Conservation (phyloP, 2,113 vertebrate species). For the Oriolus oriolus region DNA sequence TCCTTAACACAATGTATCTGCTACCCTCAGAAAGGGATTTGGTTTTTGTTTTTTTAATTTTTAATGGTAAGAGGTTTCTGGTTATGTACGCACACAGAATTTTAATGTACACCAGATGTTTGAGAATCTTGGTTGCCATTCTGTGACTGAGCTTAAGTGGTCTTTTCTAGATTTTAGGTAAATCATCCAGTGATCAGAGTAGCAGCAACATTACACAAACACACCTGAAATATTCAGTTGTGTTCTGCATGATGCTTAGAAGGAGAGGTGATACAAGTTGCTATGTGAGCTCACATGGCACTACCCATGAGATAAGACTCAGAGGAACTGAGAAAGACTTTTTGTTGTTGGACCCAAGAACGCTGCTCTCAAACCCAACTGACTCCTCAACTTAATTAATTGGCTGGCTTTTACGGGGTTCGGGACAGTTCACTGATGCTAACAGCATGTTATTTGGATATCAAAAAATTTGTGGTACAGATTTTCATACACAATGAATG, state of each 20-base stretch:
- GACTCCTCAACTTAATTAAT: background rate
- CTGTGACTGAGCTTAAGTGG: background rate
- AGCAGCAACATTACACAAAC: background rate
- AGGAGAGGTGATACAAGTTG: rapidly evolving
- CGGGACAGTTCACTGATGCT: background rate
- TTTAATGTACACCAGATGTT: background rate
- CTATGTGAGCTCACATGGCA: background rate
- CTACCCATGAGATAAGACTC: background rate
- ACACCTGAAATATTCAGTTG: background rate
- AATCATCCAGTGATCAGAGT: background rate
- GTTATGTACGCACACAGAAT: background rate
- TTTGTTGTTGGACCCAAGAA: background rate
- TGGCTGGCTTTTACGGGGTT: background rate
- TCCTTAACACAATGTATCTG: background rate
- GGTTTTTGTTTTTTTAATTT: background rate
- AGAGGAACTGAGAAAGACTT: background rate
- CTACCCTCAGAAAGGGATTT: background rate
- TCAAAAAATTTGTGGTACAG: background rate
- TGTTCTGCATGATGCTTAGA: background rate
- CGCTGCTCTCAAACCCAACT: background rate
- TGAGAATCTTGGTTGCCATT: background rate
- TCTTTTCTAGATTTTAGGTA: background rate
- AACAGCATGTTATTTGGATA: background rate
- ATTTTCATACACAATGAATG: background rate
- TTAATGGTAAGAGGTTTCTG: background rate